Base-by-base conservation (phyloP, 2,888 invertebrate genomes). In the Calephelis perditalis region DNA sequence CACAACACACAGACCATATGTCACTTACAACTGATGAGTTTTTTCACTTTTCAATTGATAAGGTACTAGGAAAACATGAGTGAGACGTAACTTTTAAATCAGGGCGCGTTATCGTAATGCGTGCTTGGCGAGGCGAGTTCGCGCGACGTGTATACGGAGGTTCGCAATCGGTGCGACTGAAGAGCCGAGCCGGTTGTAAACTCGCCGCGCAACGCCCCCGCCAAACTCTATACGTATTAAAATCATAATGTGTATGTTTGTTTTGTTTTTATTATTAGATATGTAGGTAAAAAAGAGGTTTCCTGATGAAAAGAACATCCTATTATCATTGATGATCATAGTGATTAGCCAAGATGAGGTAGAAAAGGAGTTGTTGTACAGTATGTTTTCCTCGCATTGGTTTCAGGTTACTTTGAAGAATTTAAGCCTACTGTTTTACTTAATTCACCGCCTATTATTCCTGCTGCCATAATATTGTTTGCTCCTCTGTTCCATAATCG, bases 121-220 rank as follows among this genome's bases (percentile, higher is more conserved):
- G 73, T 73, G 71, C 62, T 70, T 70, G 68, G 67, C 67, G 69
- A 70, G 69, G 71, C 62, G 62, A 68, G 68, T 68, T 68, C 68
- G 64, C 74, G 74, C 78, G 75, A 85, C 88, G 87, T 86, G 83
- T 78, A 73, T 79, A 71, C 86, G 73, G 71, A 59, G 64, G 79
- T 75, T 82, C 86, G 86, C 87, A 80, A 71, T 73, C 73, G 73
- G 75, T 77, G 69, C 79, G 81, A 89, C 88, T 87, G 79, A 65
- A 65, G 62, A 54, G 56, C n/a, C 43, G 45, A 47, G 56, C 44
- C 26, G 54, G 55, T 10, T 36, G 58, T 56, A 59, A 58, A 26
- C 26, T 26, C 26, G 26, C 49, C 47, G 43, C 49, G 49, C 58
- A 5, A n/a, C 57, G 58, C 47, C 49, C 43, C 58, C 40, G 52